Percentiles rank a stretch among this genome's conserved stretches.
Conservation (phyloP, 2,888 invertebrate species). For the Cryptus viduatorius region DNA sequence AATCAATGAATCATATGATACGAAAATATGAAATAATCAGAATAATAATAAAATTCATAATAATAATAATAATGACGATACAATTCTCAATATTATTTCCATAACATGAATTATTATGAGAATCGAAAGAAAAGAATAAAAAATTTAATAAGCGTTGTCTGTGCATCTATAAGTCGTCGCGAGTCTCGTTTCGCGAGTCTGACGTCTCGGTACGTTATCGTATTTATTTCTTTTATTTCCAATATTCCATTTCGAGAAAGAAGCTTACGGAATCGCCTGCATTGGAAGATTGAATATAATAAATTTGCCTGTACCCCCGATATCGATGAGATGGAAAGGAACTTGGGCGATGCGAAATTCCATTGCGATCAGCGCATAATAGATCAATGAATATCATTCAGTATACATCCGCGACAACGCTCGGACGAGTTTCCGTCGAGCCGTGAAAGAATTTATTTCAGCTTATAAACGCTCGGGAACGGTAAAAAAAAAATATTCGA, state of each 20-base stretch:
- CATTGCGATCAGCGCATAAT: slow-evolving; percentile 30
- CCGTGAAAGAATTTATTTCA: background rate
- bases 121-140: background rate
- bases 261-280: background rate
- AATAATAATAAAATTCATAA: no score
- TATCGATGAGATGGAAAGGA: slow-evolving; percentile 14
- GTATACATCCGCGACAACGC: slow-evolving; percentile 4
- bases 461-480: background rate
- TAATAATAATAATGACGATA: no score
- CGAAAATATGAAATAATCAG: no score
- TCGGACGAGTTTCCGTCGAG: background rate
- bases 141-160: no score
- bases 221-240: background rate
- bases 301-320: background rate
- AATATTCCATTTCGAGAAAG: background rate
- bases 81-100: no score
- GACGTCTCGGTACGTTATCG: no score
- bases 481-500: slow-evolving; percentile 75
- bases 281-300: background rate
- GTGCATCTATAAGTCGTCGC: no score
- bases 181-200: no score
- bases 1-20: no score
- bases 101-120: no score
- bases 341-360: slow-evolving; percentile 45
- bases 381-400: slow-evolving; percentile 64